Percentiles rank a stretch among this genome's conserved stretches.
Conservation (phyloP, 2,888 invertebrate species). For the Mamestra brassicae region DNA sequence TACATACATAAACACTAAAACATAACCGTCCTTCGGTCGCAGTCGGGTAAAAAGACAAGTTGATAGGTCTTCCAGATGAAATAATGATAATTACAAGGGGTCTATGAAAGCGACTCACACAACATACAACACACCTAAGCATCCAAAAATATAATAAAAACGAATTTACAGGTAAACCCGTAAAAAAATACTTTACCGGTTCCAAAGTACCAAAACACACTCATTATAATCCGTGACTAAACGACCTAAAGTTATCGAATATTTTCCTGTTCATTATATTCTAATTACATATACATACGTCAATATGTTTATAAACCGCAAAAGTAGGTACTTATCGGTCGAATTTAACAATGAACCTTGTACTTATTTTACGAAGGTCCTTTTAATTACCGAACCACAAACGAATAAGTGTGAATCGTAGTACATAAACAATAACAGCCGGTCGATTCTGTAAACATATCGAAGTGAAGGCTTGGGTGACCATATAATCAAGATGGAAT, state of each 20-base stretch:
- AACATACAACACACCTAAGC: too few species aligned
- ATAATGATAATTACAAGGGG: not conserved
- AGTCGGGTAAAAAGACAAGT: too few species aligned
- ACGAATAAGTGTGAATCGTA: not conserved
- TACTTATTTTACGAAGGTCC: too few species aligned
- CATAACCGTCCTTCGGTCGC: too few species aligned
- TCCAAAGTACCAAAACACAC: slow-evolving; percentile 8
- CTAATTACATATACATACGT: not conserved
- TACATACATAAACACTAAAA: too few species aligned
- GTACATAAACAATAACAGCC: slow-evolving; percentile 40
- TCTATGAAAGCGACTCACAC: too few species aligned
- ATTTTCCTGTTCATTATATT: slow-evolving; percentile 1
- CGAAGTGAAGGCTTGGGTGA: too few species aligned
- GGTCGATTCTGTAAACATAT: too few species aligned
- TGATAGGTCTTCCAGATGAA: not conserved
- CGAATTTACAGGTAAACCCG: not conserved
- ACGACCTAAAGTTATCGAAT: not conserved
- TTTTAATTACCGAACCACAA: slow-evolving; percentile 2
- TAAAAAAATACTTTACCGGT: not conserved
- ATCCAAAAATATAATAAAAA: too few species aligned
- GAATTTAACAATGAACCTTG: not conserved
- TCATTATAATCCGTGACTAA: not conserved
- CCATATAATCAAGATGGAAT: too few species aligned
- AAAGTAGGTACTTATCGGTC: not conserved
- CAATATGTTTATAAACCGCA: not conserved